phyloP scores from a whole-genome alignment of 2,888 invertebrate genomes.

The Drosophila merina region DNA sequence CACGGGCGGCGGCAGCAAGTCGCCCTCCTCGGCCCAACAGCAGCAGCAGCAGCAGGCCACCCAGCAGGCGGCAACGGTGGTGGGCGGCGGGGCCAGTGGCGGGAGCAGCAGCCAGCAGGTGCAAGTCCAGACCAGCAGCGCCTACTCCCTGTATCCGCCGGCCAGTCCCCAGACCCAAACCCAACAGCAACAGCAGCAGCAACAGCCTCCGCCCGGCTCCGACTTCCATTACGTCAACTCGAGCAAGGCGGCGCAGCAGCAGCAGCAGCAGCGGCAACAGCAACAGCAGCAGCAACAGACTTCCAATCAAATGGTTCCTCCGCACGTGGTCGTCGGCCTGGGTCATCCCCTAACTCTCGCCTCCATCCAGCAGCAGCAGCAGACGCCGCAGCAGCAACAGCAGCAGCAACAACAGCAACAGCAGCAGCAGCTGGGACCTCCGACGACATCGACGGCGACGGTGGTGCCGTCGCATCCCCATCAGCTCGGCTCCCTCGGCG shows the following conservation, averaged over 20 bases:
- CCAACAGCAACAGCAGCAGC: conserved; percentile 67
- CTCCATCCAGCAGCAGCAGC: conserved; percentile 64
- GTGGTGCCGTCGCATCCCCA: conserved; percentile 47
- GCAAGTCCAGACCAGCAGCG: conserved; percentile 83
- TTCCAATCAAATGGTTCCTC: conserved; percentile 84
- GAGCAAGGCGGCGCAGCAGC: conserved; percentile 58
- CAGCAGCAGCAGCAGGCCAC: conserved; percentile 49
- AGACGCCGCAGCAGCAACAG: conserved; percentile 62
- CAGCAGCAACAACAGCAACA: conserved; percentile 59
- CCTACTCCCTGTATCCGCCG: conserved; percentile 89
- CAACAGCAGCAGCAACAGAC: conserved; percentile 82
- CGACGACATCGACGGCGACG: conserved; percentile 69
- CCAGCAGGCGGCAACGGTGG: conserved; percentile 24
- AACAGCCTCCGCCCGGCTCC: conserved; percentile 49
- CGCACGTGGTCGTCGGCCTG: conserved; percentile 69
- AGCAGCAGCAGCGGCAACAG: conserved; percentile 64
- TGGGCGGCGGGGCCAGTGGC: conserved; percentile 39
- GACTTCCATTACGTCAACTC: conserved; percentile 74
- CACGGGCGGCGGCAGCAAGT: conserved; percentile 73
- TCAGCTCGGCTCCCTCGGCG: conserved; percentile 41
- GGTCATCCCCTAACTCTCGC: conserved; percentile 63
- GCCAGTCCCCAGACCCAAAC: conserved; percentile 84
- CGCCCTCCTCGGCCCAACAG: conserved; percentile 72
- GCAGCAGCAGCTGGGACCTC: conserved; percentile 58
- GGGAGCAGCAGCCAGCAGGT: conserved; percentile 74